These are phyloP conservation scores for Zaprionus lachaisei DNA, from an alignment of 1,140 invertebrate genomes.

Conservation along the genomic window DNA sequence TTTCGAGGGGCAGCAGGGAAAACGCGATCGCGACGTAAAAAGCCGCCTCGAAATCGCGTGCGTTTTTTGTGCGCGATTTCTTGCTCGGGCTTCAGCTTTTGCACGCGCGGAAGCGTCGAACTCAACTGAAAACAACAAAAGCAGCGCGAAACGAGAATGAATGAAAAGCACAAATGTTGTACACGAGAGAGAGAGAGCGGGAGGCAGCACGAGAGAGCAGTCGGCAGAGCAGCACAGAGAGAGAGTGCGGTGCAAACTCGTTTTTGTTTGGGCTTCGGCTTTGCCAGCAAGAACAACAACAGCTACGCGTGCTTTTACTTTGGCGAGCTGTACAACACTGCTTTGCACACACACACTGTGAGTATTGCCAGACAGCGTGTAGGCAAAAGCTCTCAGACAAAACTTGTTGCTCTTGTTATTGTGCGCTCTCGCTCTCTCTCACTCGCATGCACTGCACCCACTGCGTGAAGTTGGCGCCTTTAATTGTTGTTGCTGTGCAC, in stretches of 20 bases:
- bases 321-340: constrained; percentile 40
- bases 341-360: constrained; percentile 30
- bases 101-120: constrained; percentile 75
- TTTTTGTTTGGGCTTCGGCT: constrained; percentile 30
- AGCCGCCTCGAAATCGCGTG: constrained; percentile 40
- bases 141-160: constrained; percentile 55
- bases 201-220: constrained; percentile 3
- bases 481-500: constrained; percentile 26
- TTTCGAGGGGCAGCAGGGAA: constrained; percentile 8
- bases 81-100: constrained; percentile 55
- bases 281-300: constrained; percentile 13
- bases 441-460: constrained; percentile 20
- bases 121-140: constrained; percentile 58
- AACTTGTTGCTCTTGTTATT: constrained; percentile 48
- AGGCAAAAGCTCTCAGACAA: constrained; percentile 27
- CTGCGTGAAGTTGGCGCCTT: constrained; percentile 31
- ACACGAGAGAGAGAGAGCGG: constrained; percentile 1
- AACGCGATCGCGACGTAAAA: constrained; percentile 21
- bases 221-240: constrained; percentile 13
- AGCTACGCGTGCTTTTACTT: constrained; percentile 20
- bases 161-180: constrained; percentile 72
- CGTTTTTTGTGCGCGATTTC: constrained; percentile 39
- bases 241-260: constrained; percentile 33
- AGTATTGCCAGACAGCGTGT: constrained; percentile 12
- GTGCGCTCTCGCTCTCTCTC: constrained; percentile 7